These are phyloP conservation scores for Acrocephalus kingi DNA, from an alignment of 2,113 vertebrate species.

Conservation along the genomic window DNA sequence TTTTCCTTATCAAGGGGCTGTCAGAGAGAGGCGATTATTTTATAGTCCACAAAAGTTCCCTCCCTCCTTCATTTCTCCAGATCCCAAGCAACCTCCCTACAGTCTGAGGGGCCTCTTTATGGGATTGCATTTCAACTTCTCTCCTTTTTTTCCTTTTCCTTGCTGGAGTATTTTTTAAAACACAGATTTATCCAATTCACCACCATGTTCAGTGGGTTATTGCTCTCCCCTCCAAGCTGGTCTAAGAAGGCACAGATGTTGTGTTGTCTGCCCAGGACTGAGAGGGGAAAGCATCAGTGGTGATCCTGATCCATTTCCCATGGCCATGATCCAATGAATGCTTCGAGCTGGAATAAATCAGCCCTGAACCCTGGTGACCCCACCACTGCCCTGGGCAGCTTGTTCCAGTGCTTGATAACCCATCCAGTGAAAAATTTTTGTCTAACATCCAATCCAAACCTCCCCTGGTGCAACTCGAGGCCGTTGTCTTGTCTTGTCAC, in stretches of 20 bases:
- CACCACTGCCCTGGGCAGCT: neutral
- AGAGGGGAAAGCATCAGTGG: neutral
- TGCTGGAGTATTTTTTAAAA: neutral
- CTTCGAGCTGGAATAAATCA: neutral
- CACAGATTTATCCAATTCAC: neutral
- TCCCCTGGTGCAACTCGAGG: neutral
- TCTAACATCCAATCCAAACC: neutral
- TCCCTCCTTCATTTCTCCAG: neutral
- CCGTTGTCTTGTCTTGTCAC: too few relatives aligned
- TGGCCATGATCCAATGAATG: fast-evolving
- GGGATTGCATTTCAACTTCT: neutral
- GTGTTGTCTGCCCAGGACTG: fast-evolving
- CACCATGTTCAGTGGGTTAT: fast-evolving
- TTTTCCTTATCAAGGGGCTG: neutral
- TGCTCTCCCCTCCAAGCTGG: neutral
- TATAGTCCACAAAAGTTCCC: neutral
- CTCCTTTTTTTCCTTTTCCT: neutral
- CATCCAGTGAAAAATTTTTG: neutral
- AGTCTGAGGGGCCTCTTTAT: neutral
- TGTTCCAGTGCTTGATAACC: neutral
- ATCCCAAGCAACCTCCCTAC: neutral
- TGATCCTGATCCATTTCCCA: neutral
- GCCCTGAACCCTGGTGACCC: neutral
- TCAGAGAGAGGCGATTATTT: neutral
- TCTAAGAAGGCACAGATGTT: fast-evolving